These are phyloP conservation scores for Saguinus midas DNA, from an alignment of 2,113 vertebrate genomes.

Conservation along the genomic window DNA sequence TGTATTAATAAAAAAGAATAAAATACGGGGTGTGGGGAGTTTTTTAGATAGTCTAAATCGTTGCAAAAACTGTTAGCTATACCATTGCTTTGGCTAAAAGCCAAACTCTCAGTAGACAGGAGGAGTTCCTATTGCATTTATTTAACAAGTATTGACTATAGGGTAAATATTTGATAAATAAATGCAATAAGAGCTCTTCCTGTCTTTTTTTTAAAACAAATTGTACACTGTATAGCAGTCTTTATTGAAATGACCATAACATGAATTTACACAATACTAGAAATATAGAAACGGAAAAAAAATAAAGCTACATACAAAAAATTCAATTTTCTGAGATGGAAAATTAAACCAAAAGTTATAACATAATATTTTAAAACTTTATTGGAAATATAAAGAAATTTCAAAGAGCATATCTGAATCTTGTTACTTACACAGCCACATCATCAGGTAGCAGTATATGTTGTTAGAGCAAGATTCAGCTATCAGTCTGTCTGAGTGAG, in stretches of 20 bases:
- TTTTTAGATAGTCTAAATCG: slow-evolving; percentile 28
- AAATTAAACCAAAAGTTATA: neutral
- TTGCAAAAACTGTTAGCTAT: neutral
- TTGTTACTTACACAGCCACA: neutral
- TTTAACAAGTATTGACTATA: neutral
- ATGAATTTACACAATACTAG: neutral
- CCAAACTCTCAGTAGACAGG: neutral
- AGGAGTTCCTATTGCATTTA: neutral
- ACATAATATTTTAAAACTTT: neutral
- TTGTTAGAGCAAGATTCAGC: neutral
- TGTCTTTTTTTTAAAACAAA: neutral
- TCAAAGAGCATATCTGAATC: neutral
- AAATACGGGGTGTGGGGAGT: neutral
- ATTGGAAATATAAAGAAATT: neutral
- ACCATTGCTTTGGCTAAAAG: neutral
- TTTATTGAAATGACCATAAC: neutral
- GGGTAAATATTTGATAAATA: neutral
- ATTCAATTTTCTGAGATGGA: neutral
- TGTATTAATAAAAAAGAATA: neutral
- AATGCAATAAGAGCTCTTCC: neutral
- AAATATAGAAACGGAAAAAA: neutral
- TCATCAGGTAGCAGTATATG: neutral
- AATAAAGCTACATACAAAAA: neutral
- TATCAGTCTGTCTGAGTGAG: neutral
- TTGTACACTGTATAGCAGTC: neutral